Evolutionary conservation across 2,888 invertebrate genomes (phyloP).

Genomic region (Tethea ocularis): DNA sequence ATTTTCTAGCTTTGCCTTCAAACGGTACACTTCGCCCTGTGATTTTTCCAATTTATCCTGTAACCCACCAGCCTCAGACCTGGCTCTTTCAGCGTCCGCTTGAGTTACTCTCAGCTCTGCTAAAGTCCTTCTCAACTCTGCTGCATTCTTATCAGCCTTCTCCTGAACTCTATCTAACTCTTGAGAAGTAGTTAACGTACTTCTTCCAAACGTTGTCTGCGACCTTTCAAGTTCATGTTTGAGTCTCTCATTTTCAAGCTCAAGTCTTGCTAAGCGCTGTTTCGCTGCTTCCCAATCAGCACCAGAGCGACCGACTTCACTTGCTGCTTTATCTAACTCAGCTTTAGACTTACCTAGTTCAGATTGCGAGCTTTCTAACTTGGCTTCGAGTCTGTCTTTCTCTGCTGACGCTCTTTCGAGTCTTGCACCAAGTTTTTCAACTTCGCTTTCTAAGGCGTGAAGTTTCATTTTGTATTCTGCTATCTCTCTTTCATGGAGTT

Average conservation of each 20-base stretch:
- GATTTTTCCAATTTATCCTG: slow-evolving; percentile 97
- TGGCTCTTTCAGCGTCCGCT: slow-evolving; percentile 94
- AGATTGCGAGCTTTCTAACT: slow-evolving; percentile 95
- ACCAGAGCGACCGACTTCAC: slow-evolving; percentile 94
- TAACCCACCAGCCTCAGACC: slow-evolving; percentile 91
- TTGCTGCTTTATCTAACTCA: slow-evolving; percentile 95
- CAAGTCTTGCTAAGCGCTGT: slow-evolving; percentile 92
- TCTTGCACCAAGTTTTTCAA: slow-evolving; percentile 93
- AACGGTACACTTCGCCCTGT: slow-evolving; percentile 96
- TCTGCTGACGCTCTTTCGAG: slow-evolving; percentile 95
- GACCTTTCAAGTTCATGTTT: slow-evolving; percentile 93
- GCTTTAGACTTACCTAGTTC: slow-evolving; percentile 97
- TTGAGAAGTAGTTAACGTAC: slow-evolving; percentile 91
- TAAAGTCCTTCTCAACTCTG: slow-evolving; percentile 93
- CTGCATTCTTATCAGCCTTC: slow-evolving; percentile 92
- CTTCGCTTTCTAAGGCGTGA: slow-evolving; percentile 95
- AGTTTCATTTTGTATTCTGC: slow-evolving; percentile 98
- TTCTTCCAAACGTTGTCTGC: slow-evolving; percentile 92
- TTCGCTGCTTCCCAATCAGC: slow-evolving; percentile 95
- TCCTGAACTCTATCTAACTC: slow-evolving; percentile 93
- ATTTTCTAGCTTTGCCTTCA: slow-evolving; percentile 97
- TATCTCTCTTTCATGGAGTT: slow-evolving; percentile 95
- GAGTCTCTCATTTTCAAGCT: slow-evolving; percentile 95
- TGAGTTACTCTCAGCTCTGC: slow-evolving; percentile 96
- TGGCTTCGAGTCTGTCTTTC: slow-evolving; percentile 95